phyloP scores from a whole-genome alignment of 2,797 vertebrate species.

The Mareca strepera region DNA sequence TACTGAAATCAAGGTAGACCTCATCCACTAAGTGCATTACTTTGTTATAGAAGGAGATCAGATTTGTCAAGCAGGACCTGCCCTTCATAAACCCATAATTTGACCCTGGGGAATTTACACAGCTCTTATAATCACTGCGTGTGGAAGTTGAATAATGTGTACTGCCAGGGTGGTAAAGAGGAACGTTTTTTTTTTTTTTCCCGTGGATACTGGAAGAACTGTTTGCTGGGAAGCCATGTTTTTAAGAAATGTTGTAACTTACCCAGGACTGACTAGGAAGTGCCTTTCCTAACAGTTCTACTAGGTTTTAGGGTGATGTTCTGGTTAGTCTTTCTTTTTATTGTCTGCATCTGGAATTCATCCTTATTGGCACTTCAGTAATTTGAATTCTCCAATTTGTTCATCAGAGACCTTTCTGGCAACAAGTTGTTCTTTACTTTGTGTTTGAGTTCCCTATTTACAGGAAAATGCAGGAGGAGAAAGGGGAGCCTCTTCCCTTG shows the following conservation, averaged over 20 bases:
- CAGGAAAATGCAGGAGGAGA: not conserved
- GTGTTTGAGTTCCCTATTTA: not conserved
- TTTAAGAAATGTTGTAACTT: not conserved
- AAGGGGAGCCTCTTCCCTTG: not conserved
- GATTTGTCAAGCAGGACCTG: too few relatives aligned
- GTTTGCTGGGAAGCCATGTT: not conserved
- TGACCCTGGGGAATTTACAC: not conserved
- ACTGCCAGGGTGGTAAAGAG: not conserved
- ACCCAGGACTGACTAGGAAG: not conserved
- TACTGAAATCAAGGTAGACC: too few relatives aligned
- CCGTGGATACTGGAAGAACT: not conserved
- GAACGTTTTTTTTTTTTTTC: not conserved
- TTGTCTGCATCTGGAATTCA: not conserved
- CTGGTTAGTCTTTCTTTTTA: not conserved
- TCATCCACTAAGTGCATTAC: too few relatives aligned
- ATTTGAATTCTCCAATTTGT: not conserved
- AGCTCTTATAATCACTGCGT: not conserved
- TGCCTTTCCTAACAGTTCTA: not conserved
- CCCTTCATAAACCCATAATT: not conserved
- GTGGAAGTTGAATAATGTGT: not conserved
- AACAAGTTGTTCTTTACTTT: not conserved
- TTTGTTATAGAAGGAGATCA: too few relatives aligned
- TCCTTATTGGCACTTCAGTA: not conserved
- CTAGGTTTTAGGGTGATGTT: not conserved
- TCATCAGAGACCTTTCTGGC: not conserved